Conservation (phyloP, 1,140 invertebrate genomes). For the Hormaphis cornu region DNA sequence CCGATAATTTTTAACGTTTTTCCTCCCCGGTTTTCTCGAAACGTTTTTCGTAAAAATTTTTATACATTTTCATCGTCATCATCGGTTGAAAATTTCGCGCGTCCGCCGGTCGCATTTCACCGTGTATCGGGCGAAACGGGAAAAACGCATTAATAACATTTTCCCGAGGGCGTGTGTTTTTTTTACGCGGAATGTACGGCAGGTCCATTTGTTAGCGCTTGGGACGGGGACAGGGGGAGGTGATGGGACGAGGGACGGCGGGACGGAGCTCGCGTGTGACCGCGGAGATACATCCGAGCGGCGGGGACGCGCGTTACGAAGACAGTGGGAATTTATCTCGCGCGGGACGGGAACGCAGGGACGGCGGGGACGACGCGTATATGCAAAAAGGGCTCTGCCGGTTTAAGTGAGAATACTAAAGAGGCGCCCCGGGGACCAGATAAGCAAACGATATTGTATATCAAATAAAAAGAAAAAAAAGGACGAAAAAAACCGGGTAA, state of each 20-base stretch:
- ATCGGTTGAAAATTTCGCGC: background rate
- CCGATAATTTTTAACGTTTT: no score
- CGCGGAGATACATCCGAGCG: constrained; percentile 15
- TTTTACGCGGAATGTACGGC: background rate
- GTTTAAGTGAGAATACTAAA: constrained; percentile 33
- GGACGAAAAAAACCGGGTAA: background rate
- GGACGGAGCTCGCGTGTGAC: constrained; percentile 14
- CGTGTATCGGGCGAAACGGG: background rate
- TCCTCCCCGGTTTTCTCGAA: no score
- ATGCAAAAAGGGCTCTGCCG: constrained; percentile 27
- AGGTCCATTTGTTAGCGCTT: constrained; percentile 14
- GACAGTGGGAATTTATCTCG: constrained; percentile 28
- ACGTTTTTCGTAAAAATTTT: no score
- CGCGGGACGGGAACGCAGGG: background rate
- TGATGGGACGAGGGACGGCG: background rate
- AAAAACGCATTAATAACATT: constrained; percentile 22
- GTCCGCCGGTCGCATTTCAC: background rate
- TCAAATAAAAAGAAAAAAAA: constrained; percentile 17
- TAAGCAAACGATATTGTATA: constrained; percentile 32
- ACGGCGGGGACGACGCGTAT: background rate
- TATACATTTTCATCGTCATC: background rate
- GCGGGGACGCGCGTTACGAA: constrained; percentile 1
- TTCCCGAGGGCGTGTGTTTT: background rate
- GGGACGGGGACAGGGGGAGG: background rate
- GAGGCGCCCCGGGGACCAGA: constrained; percentile 29